Percentiles rank a stretch among this genome's conserved stretches.
phyloP scores from a whole-genome alignment of 2,113 vertebrate species.

The Syngnathus floridae region DNA sequence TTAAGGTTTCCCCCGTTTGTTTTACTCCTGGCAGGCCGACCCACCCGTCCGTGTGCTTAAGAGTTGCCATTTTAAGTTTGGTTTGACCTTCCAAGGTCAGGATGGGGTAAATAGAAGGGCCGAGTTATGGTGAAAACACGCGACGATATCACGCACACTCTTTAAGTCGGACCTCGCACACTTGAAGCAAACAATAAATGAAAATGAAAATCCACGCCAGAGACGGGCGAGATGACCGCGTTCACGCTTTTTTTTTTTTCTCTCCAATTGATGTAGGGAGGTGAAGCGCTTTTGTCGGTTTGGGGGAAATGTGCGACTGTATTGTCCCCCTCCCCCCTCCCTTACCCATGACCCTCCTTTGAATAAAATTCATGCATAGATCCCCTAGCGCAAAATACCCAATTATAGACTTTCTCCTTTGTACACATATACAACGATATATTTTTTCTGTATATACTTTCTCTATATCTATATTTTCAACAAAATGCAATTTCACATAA shows the following conservation, averaged over 20 bases:
- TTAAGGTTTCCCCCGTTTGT: constrained; percentile 17
- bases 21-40: constrained; percentile 2
- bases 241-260: neutral
- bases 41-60: constrained; percentile 50
- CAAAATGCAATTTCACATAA: constrained; percentile 39
- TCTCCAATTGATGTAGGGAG: neutral
- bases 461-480: constrained; percentile 67
- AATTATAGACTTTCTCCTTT: constrained; percentile 70
- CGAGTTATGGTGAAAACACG: neutral
- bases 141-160: constrained; percentile 12
- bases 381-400: constrained; percentile 62
- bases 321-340: constrained; percentile 35
- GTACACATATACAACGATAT: constrained; percentile 72
- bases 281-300: constrained; percentile 37
- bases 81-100: constrained; percentile 19
- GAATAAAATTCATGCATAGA: constrained; percentile 76
- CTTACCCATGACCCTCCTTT: constrained; percentile 24
- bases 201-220: neutral
- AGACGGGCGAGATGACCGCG: constrained; percentile 2
- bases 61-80: constrained; percentile 11
- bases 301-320: constrained; percentile 60
- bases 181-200: constrained; percentile 40
- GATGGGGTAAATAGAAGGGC: neutral
- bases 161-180: constrained; percentile 2
- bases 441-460: constrained; percentile 67